Evolutionary conservation across 2,113 vertebrate species (phyloP), one percentile per base, ranked within the genome.

Genomic region (Saimiri boliviensis): DNA sequence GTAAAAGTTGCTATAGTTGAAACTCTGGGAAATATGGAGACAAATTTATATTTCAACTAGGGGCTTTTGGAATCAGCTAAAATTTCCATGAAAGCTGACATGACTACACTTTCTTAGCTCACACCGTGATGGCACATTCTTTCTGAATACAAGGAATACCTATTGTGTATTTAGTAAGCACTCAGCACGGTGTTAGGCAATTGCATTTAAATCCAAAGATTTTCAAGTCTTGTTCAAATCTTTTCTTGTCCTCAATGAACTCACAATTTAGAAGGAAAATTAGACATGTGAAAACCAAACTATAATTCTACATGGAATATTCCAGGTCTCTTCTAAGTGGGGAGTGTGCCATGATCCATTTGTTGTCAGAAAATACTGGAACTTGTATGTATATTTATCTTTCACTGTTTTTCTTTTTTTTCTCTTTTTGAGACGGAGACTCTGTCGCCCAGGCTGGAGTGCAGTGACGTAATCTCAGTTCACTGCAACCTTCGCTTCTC

Each of bases 21-120:
- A 70, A 77, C 56, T 68, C 70, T 58, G 40, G 76, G 74, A 97
- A 94, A 68, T 49, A 58, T 27, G 30, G 37, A 76, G 45, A 32
- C 16, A 42, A 77, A 35, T 86, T 88, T 94, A 23, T 90, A 92
- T 76, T 95, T 95, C 54, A 94, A 16, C 17, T 42, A 20, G 58
- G 11, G 45, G 17, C 32, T 91, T 95, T 90, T 70, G 32, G 47
- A 60, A 86, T 92, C 21, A 77, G 37, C 23, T 92, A 42, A 77
- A 30, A 49, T 94, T 80, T 91, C 17, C 42, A 63, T 77, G 35
- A 63, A 83, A 73, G 25, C 52, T 83, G 71, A 88, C 3, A 25
- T 25, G 45, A 45, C 25, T 90, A 12, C 25, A 37, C 40, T 91
- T 84, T 96, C 35, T 80, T 91, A 77, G 3, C 14, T 82, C 30